Evolutionary conservation across 2,888 invertebrate species (phyloP).

Genomic region (Phaedon cochleariae): DNA sequence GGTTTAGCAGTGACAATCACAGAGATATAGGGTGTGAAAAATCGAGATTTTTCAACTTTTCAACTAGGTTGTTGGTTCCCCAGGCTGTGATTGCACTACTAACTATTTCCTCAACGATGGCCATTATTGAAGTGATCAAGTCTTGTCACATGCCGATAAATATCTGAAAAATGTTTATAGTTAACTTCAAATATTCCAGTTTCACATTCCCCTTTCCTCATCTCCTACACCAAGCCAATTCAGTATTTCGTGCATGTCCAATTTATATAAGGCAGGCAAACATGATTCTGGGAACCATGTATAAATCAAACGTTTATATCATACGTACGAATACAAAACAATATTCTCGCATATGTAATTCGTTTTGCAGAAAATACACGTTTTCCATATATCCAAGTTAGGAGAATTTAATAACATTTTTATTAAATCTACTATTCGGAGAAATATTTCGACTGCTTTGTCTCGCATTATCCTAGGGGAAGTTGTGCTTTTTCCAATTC

Average conservation of each 20-base stretch:
- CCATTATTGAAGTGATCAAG: too few relatives aligned
- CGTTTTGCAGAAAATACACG: background rate
- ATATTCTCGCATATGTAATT: slow-evolving; percentile 2
- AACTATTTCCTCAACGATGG: too few relatives aligned
- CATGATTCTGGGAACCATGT: background rate
- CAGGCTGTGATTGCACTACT: too few relatives aligned
- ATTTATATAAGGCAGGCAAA: background rate
- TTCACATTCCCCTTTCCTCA: background rate
- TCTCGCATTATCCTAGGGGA: slow-evolving; percentile 23
- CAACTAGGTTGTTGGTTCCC: too few relatives aligned
- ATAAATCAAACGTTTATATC: slow-evolving; percentile 2
- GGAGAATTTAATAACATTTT: slow-evolving; percentile 36
- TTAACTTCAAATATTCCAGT: too few relatives aligned
- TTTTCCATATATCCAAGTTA: slow-evolving; percentile 22
- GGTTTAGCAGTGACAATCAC: too few relatives aligned
- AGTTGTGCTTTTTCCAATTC: slow-evolving; percentile 26
- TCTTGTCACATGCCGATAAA: too few relatives aligned
- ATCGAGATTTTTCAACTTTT: too few relatives aligned
- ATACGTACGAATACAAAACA: background rate
- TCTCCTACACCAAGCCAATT: background rate
- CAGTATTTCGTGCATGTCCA: slow-evolving; percentile 5
- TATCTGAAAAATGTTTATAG: too few relatives aligned
- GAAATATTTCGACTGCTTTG: slow-evolving; percentile 26
- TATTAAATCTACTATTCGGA: slow-evolving; percentile 32
- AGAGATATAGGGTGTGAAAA: too few relatives aligned